A percentile compares a stretch with the other conserved stretches of the same genome.
Evolutionary conservation across 2,888 invertebrate genomes (phyloP).

Genomic region (Fragum sueziense): DNA sequence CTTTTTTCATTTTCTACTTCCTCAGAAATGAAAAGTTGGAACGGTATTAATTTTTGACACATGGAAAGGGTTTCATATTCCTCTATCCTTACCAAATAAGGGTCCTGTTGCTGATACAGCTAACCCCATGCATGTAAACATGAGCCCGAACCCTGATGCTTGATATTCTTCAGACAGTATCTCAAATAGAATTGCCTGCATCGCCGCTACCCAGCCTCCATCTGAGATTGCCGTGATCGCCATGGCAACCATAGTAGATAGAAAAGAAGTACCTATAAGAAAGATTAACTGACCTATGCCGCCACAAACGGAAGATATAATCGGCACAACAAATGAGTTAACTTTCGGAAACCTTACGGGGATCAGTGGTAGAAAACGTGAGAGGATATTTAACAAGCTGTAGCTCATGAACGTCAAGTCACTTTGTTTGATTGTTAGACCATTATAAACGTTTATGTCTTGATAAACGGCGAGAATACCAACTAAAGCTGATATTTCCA

Average conservation of each 20-base stretch:
- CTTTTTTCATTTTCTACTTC: no score
- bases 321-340: not conserved
- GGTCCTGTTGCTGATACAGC: not conserved
- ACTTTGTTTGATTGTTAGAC: not conserved
- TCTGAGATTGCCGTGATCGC: not conserved
- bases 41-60: no score
- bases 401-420: slow-evolving; percentile 8
- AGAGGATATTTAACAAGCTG: not conserved
- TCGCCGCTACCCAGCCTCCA: not conserved
- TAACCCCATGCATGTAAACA: not conserved
- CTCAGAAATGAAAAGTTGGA: no score
- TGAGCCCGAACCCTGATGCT: not conserved
- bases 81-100: slow-evolving; percentile 16
- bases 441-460: slow-evolving; percentile 4
- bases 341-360: not conserved
- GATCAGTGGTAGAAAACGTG: slow-evolving; percentile 1
- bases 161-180: not conserved
- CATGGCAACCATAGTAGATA: not conserved
- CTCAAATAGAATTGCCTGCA: not conserved
- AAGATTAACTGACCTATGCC: not conserved
- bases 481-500: not conserved
- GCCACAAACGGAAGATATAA: not conserved
- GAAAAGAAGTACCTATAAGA: not conserved
- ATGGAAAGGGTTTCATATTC: no score
- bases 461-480: slow-evolving; percentile 3